These are phyloP conservation scores for Luffia ferchaultella DNA, from an alignment of 2,888 invertebrate genomes.

Conservation along the genomic window DNA sequence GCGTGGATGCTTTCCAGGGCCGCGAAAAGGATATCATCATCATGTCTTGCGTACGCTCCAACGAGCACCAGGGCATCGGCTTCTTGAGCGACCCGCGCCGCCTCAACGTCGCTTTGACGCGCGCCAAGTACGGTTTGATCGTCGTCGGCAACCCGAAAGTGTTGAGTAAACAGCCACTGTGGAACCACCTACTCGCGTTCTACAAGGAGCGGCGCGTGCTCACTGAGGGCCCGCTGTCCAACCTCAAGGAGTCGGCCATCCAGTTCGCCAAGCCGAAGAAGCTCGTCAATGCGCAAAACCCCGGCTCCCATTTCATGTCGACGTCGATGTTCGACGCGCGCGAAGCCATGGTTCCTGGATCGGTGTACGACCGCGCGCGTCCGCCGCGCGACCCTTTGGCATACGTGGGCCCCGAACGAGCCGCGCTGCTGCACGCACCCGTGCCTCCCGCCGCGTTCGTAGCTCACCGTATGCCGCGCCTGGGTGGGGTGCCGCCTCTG, in stretches of 20 bases:
- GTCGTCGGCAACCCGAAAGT: constrained; percentile 99
- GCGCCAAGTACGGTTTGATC: constrained; percentile 97
- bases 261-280: constrained; percentile 98
- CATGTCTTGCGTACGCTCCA: constrained; percentile 98
- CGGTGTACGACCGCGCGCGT: constrained; percentile 88
- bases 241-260: constrained; percentile 95
- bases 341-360: constrained; percentile 93
- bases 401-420: constrained; percentile 88
- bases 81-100: constrained; percentile 98
- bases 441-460: constrained; percentile 96
- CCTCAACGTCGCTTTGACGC: constrained; percentile 96
- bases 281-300: constrained; percentile 91
- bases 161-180: constrained; percentile 95
- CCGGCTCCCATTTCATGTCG: constrained; percentile 97
- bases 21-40: constrained; percentile 99
- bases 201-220: constrained; percentile 97
- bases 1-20: constrained; percentile 99
- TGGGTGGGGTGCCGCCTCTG: constrained; percentile 83
- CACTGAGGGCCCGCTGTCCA: constrained; percentile 97
- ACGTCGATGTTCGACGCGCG: constrained; percentile 97
- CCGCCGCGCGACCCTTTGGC: constrained; percentile 90
- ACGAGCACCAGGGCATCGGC: constrained; percentile 98
- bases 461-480: constrained; percentile 76
- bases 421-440: constrained; percentile 78
- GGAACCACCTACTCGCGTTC: constrained; percentile 97